A percentile compares a stretch with the other conserved stretches of the same genome.
Conservation (phyloP, 2,888 invertebrate species). For the Hemistola chrysoprasaria region DNA sequence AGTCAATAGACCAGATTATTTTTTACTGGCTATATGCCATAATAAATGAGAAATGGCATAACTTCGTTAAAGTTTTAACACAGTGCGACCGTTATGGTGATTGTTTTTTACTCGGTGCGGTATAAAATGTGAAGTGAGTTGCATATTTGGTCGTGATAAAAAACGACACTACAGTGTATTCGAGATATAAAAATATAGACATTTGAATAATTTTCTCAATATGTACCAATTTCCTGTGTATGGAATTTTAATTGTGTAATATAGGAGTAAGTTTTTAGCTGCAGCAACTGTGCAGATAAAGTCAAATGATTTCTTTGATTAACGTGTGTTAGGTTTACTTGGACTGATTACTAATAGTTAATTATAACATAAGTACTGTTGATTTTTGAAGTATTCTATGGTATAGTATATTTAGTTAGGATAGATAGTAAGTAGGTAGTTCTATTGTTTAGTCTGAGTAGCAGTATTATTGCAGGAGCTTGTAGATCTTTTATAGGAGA, state of each 20-base stretch:
- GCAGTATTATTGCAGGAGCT: too few species aligned
- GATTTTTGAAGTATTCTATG: too few species aligned
- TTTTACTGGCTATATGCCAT: conserved; percentile 12
- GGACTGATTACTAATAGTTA: too few species aligned
- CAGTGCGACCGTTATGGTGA: conserved; percentile 10
- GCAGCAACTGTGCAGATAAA: too few species aligned
- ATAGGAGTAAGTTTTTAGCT: not conserved
- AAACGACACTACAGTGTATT: conserved; percentile 1
- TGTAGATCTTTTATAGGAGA: too few species aligned
- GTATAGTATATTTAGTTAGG: too few species aligned
- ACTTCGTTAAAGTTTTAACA: conserved; percentile 20
- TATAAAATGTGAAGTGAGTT: conserved; percentile 4
- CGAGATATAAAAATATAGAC: conserved; percentile 4
- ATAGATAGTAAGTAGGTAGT: too few species aligned
- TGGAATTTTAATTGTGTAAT: conserved; percentile 9
- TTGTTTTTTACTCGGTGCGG: conserved; percentile 14
- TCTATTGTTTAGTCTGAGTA: too few species aligned
- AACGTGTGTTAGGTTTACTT: too few species aligned
- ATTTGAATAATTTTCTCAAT: conserved; percentile 14
- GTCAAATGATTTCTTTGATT: too few species aligned
- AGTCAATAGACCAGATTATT: conserved; percentile 8
- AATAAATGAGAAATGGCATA: conserved; percentile 24
- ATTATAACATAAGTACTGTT: too few species aligned
- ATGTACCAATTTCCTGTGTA: conserved; percentile 1
- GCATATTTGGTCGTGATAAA: conserved; percentile 5